Evolutionary conservation across 2,888 invertebrate genomes (phyloP), one percentile per base, ranked within the genome.

Genomic region (Heliconius aoede): DNA sequence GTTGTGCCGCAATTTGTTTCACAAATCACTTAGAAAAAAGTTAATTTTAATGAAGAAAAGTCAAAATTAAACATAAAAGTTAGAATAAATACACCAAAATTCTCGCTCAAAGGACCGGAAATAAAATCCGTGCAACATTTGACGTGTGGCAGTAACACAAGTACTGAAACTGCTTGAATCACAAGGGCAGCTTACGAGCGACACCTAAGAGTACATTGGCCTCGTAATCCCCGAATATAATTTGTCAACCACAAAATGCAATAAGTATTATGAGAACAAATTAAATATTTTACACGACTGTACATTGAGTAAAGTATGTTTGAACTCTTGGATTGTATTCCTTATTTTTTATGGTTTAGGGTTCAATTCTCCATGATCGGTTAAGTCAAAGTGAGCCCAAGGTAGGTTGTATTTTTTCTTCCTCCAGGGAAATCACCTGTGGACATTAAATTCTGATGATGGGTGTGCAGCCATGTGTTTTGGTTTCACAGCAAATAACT

Each of bases 391-490:
- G 58, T 58, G 60, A 15, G 30, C 26, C 55, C 30, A 55, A 69
- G 60, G 74, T 69, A n/a, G 55, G 74, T 73, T 64, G 76, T 80
- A 80, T 73, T 69, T 58, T 51, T 60, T n/a, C 71, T 72, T 74
- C 79, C 90, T 84, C 86, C 21, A 46, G 90, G 91, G 91, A 91
- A 91, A 91, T 91, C 90, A 91, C 85, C 83, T 83, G 76, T 83
- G 84, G 86, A 86, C 89, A 87, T 89, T 90, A 90, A 90, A 89
- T 89, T 79, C 88, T 88, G 87, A 84, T 88, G 90, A 89, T 87
- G 85, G 86, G 76, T 80, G 77, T 79, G 79, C 73, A 78, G 76
- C 64, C 74, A 73, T 74, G 74, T 77, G 61, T 78, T 76, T 62
- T 68, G 78, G 77, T 69, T 78, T 78, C 74, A 78, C 76, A 79